A percentile compares a stretch with the other conserved stretches of the same genome.
Conservation (phyloP, 2,888 invertebrate genomes). For the Lampropteryx suffumata region DNA sequence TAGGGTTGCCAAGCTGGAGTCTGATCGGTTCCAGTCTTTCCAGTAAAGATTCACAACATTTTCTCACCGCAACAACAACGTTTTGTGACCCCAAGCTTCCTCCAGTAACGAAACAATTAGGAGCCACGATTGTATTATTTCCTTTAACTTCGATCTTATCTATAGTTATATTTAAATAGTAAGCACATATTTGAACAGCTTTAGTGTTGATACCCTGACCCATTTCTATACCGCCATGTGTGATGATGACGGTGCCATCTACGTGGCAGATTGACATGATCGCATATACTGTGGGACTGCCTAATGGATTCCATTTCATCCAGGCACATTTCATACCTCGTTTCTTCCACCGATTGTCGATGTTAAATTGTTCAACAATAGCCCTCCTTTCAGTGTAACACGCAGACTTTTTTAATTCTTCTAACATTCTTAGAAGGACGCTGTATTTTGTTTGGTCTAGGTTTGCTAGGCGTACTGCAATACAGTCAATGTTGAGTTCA, state of each 20-base stretch:
- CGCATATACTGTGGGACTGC: slow-evolving; percentile 58
- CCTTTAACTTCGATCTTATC: slow-evolving; percentile 85
- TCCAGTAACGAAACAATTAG: slow-evolving; percentile 86
- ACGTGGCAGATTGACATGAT: slow-evolving; percentile 84
- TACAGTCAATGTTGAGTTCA: slow-evolving; percentile 76
- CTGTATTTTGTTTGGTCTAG: slow-evolving; percentile 45
- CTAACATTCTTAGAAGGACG: slow-evolving; percentile 68
- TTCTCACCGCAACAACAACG: slow-evolving; percentile 77
- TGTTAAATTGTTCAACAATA: slow-evolving; percentile 79
- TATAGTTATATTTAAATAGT: slow-evolving; percentile 84
- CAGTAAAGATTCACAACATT: slow-evolving; percentile 72
- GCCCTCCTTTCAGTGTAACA: slow-evolving; percentile 75
- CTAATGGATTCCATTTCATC: slow-evolving; percentile 79
- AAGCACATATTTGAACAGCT: slow-evolving; percentile 85
- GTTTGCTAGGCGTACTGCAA: slow-evolving; percentile 80
- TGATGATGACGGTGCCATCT: slow-evolving; percentile 83
- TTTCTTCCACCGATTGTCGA: slow-evolving; percentile 87
- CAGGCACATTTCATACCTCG: slow-evolving; percentile 83
- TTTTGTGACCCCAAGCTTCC: slow-evolving; percentile 87
- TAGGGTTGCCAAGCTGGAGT: slow-evolving; percentile 55
- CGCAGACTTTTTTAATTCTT: slow-evolving; percentile 76
- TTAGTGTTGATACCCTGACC: slow-evolving; percentile 89
- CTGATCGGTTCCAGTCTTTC: slow-evolving; percentile 68
- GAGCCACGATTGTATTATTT: slow-evolving; percentile 80
- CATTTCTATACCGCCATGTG: slow-evolving; percentile 85